Percentiles rank a stretch among this genome's conserved stretches.
phyloP scores from a whole-genome alignment of 1,140 invertebrate species.

The Drosophila sturtevanti region DNA sequence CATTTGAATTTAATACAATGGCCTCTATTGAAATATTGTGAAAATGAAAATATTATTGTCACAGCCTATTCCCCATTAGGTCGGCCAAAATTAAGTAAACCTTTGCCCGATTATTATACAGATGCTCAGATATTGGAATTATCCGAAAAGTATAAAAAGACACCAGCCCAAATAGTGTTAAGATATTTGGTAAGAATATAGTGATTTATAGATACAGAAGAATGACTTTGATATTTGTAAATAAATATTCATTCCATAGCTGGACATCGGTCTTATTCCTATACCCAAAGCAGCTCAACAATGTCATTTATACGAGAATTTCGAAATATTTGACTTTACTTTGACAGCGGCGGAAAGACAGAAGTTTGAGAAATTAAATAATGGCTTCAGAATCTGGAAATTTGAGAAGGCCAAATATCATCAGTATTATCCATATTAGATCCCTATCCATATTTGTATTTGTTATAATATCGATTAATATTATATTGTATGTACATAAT shows the following conservation, averaged over 20 bases:
- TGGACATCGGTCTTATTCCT: slow-evolving; percentile 89
- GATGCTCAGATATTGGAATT: slow-evolving; percentile 85
- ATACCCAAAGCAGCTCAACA: slow-evolving; percentile 92
- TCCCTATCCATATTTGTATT: too few species aligned
- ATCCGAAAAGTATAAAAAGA: slow-evolving; percentile 87
- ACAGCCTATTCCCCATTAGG: slow-evolving; percentile 92
- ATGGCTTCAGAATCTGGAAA: slow-evolving; percentile 43
- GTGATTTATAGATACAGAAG: not conserved
- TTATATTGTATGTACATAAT: not conserved
- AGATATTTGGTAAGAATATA: slow-evolving; percentile 83
- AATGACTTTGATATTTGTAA: slow-evolving; percentile 1
- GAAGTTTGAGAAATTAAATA: slow-evolving; percentile 85
- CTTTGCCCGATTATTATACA: slow-evolving; percentile 76
- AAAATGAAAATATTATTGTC: slow-evolving; percentile 86
- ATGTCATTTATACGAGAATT: slow-evolving; percentile 88
- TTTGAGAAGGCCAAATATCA: slow-evolving; percentile 55
- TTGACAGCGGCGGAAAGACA: slow-evolving; percentile 86
- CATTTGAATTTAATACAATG: slow-evolving; percentile 92
- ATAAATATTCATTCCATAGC: slow-evolving; percentile 77
- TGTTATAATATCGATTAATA: not conserved
- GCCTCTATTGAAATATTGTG: slow-evolving; percentile 89
- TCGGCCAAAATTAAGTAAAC: slow-evolving; percentile 83
- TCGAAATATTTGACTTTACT: slow-evolving; percentile 90
- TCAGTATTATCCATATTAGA: slow-evolving; percentile 48
- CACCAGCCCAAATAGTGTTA: slow-evolving; percentile 87